phyloP scores from a whole-genome alignment of 2,797 vertebrate genomes.

The Glyptemys insculpta region DNA sequence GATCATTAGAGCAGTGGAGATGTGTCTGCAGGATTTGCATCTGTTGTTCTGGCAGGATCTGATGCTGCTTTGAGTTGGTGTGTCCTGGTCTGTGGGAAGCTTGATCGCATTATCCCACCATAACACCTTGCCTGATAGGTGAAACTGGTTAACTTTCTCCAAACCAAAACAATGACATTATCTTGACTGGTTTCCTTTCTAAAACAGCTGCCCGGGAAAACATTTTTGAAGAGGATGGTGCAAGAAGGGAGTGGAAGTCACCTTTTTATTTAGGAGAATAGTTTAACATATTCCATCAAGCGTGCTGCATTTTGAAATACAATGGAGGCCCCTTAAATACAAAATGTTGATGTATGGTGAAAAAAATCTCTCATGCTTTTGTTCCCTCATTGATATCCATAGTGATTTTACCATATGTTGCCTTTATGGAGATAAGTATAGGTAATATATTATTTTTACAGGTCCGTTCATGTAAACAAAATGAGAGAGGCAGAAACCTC shows the following conservation, averaged over 20 bases:
- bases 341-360: neutral
- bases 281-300: neutral
- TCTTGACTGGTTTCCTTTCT: constrained; percentile 20
- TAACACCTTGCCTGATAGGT: constrained; percentile 57
- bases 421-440: neutral
- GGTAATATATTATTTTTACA: constrained; percentile 23
- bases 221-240: neutral
- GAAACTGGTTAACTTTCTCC: constrained; percentile 50
- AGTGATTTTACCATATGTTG: constrained; percentile 6
- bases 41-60: neutral
- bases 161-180: constrained; percentile 56
- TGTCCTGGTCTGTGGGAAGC: neutral
- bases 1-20: neutral
- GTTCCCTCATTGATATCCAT: neutral
- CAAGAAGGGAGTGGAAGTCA: neutral
- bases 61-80: neutral
- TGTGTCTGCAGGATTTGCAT: neutral
- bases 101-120: constrained; percentile 30
- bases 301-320: neutral
- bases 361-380: neutral
- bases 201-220: constrained; percentile 36
- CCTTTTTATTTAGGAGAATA: neutral
- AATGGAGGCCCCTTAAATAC: neutral
- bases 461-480: constrained; percentile 17
- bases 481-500: constrained; percentile 15